Evolutionary conservation across 37 sponge, comb jelly and placozoan genomes (phyloP), one percentile per base, ranked within the genome.

Genomic region (Chondrilla cf. caribensis): DNA sequence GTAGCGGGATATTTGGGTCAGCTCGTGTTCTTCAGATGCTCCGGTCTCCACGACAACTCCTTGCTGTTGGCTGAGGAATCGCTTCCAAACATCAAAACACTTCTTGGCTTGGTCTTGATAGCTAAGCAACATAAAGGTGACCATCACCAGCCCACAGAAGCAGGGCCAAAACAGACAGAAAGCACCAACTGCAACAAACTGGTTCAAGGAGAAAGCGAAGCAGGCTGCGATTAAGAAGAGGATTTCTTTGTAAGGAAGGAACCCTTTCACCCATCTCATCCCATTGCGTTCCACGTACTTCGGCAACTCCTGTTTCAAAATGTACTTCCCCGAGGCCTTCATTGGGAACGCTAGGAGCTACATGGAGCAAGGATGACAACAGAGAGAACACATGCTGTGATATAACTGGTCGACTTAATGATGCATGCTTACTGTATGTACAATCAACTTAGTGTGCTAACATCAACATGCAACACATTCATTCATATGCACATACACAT

Each of bases 71-170:
- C 42, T 40, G 21, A 73, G 11, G 25, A 36, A 73, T 19, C 76
- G 41, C 22, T 24, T 39, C 76, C 76, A 73, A 2, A 39, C 76
- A 21, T 73, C 76, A 73, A 43, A 73, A 19, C 40, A n/a, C 21
- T 37, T 37, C 44, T 40, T 38, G 41, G 76, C 24, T 37, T 42
- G 38, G 25, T 73, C 76, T 21, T 73, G 76, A n/a, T 40, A 41
- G 76, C 76, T 40, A 18, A 73, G 76, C 42, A 73, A 25, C 24
- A 73, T 21, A 37, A 73, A 73, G 41, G 76, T 73, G 31, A 37
- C 41, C 21, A 73, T 25, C 31, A 73, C 24, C 19, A 73, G 21
- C 1, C 25, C 76, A 43, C 39, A 3, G 24, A 73, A 39, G n/a
- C 41, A 21, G 19, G 76, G 76, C 42, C 41, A 40, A 37, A 73